A percentile compares a stretch with the other conserved stretches of the same genome.
phyloP scores from a whole-genome alignment of 2,797 vertebrate genomes.

The Balearica regulorum region DNA sequence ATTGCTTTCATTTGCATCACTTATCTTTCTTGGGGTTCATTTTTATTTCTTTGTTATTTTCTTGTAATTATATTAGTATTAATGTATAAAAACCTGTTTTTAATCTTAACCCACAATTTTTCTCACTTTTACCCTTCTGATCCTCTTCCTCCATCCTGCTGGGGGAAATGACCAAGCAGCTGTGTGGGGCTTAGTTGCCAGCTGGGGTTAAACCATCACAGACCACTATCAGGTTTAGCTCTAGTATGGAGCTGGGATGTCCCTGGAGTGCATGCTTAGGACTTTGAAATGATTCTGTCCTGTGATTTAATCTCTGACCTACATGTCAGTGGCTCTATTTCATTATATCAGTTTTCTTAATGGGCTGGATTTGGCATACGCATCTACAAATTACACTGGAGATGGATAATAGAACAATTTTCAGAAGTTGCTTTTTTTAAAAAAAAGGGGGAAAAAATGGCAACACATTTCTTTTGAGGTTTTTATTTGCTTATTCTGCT shows the following conservation, averaged over 20 bases:
- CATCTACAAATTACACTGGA: not conserved
- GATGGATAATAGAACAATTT: not conserved
- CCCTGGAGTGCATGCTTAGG: not conserved
- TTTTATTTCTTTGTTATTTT: not conserved
- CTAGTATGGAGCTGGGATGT: not conserved
- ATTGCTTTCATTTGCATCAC: not conserved
- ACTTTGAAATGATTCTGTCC: not conserved
- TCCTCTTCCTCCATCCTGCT: not conserved
- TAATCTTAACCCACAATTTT: not conserved
- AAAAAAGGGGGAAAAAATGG: not conserved
- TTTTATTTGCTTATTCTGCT: not conserved
- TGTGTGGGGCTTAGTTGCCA: not conserved
- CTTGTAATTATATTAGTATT: not conserved
- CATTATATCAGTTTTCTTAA: not conserved
- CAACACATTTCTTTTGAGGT: not conserved
- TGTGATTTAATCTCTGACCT: not conserved
- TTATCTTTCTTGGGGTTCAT: not conserved
- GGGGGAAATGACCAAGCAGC: accelerated
- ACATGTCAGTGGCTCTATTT: not conserved
- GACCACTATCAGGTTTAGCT: not conserved
- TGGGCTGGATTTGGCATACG: not conserved
- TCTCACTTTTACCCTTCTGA: not conserved
- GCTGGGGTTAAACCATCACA: not conserved
- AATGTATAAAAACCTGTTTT: not conserved
- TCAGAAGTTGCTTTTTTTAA: not conserved